Evolutionary conservation across 1,140 invertebrate species (phyloP), one percentile per base, ranked within the genome.

Genomic region (Hetaerina americana): DNA sequence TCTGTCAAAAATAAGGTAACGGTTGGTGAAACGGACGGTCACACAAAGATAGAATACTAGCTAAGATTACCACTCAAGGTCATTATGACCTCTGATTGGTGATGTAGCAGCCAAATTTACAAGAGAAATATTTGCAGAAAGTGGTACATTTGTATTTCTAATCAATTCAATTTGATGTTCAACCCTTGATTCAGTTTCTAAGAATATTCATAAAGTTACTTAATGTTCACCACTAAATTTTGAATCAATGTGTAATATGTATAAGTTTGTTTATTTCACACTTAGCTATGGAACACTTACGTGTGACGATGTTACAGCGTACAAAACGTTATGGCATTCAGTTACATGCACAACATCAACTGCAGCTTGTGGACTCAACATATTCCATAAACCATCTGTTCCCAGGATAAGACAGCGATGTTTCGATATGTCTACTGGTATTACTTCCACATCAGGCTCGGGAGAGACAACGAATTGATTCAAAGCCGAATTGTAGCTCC

Each of bases 301-400:
- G 26, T 28, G 26, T 68, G 26, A 68, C 24, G 25, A 73, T 18
- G 68, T 66, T 0, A 74, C 73, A 22, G 72, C 49, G 66, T 26
- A 68, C 5, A 66, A 73, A 1, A 29, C 91, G 79, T 95, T 94
- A 66, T 92, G 89, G 70, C 85, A 85, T 79, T 94, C 92, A 10
- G 92, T 90, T 31, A 87, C 85, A 75, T 92, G 89, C 5, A 97
- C 95, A 74, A 92, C 87, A 66, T 88, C 85, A 5, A 97, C 93
- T n/a, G 94, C 92, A 75, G 88, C 87, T 76, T 90, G 85, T 0
- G 94, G 85, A 2, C 87, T 89, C 57, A 98, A 80, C 88, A 98
- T 95, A 81, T 99, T 98, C 93, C 95, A 98, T 12, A 98, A 81
- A 5, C 97, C 97, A 83, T 99, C 97, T 0, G 95, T 97, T 71